These are phyloP conservation scores for Noctua janthe DNA, from an alignment of 2,888 invertebrate genomes.

Conservation along the genomic window DNA sequence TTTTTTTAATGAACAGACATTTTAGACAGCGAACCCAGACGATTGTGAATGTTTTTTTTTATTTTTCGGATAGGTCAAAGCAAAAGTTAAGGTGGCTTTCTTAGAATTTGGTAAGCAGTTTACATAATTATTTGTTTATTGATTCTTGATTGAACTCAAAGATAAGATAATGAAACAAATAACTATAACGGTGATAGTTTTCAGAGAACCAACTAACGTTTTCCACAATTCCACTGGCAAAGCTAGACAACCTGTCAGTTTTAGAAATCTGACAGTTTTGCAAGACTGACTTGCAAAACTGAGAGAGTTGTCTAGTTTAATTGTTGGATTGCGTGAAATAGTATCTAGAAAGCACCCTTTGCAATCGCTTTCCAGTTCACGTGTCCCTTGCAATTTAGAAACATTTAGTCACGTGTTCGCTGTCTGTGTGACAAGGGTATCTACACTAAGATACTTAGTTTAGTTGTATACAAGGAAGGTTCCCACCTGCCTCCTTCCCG, in stretches of 20 bases:
- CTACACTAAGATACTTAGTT: slow-evolving; percentile 35
- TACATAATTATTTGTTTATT: not conserved
- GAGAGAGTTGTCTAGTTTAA: not conserved
- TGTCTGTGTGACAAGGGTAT: slow-evolving; percentile 53
- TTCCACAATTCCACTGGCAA: not conserved
- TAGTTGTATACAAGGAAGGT: slow-evolving; percentile 42
- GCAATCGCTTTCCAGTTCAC: not conserved
- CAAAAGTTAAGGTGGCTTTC: not conserved
- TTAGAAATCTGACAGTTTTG: not conserved
- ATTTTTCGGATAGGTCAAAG: not conserved
- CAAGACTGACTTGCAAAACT: not conserved
- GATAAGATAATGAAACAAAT: not conserved
- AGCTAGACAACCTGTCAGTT: not conserved
- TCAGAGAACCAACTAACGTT: not conserved
- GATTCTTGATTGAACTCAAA: not conserved
- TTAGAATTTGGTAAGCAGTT: not conserved
- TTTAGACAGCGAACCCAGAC: slow-evolving; percentile 41
- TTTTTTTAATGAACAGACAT: too few relatives aligned
- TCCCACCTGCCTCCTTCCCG: slow-evolving; percentile 96
- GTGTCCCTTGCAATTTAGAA: slow-evolving; percentile 24
- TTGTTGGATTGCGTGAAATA: not conserved
- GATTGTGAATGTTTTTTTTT: not conserved
- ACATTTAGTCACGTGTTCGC: slow-evolving; percentile 31
- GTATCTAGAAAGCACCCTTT: not conserved
- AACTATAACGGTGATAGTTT: not conserved